Evolutionary conservation across 2,113 vertebrate genomes (phyloP).

Genomic region (Spermophilus dauricus): DNA sequence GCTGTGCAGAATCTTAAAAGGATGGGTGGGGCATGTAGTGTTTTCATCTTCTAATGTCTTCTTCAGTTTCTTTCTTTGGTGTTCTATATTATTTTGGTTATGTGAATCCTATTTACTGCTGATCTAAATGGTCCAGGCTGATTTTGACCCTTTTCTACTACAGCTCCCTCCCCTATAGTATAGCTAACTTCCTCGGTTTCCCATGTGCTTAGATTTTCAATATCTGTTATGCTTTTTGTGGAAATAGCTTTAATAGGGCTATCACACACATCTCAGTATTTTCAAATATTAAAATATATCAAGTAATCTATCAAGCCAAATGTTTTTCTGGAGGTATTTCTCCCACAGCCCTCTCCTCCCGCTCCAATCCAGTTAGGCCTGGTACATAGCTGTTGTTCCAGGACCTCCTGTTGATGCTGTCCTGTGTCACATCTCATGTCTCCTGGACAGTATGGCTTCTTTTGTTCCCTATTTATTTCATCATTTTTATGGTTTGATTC

Average conservation of each 20-base stretch:
- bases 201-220: slow-evolving; percentile 12
- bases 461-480: background rate
- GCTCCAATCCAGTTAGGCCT: background rate
- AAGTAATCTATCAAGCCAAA: background rate
- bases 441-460: background rate
- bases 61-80: too few relatives aligned
- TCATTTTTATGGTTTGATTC: background rate
- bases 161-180: too few relatives aligned
- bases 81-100: background rate
- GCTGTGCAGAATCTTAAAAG: background rate
- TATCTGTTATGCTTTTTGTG: background rate
- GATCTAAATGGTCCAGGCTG: background rate
- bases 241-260: background rate
- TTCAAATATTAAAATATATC: background rate
- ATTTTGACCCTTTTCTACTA: slow-evolving; percentile 28
- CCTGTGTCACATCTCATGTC: background rate
- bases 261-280: background rate
- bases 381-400: background rate
- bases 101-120: background rate
- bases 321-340: background rate
- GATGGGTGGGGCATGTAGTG: background rate
- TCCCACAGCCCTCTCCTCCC: background rate
- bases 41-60: too few relatives aligned
- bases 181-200: background rate
- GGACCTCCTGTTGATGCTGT: background rate